Evolutionary conservation across 2,888 invertebrate genomes (phyloP).

Genomic region (Nemotelus nigrinus): DNA sequence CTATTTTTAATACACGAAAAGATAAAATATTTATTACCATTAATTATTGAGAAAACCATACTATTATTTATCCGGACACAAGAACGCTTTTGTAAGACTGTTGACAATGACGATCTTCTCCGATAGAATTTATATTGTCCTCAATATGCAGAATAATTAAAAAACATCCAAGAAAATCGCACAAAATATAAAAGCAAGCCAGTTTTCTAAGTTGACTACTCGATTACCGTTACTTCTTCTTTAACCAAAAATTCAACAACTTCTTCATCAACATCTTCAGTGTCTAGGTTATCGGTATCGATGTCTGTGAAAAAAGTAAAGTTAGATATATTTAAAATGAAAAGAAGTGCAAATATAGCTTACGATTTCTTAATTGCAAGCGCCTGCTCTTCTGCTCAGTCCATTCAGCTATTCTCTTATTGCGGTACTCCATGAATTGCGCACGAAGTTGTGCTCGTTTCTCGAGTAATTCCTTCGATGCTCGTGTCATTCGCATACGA

Average conservation of each 20-base stretch:
- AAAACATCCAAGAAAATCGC: conserved; percentile 25
- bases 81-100: conserved; percentile 34
- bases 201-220: conserved; percentile 67
- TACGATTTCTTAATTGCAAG: conserved; percentile 87
- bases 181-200: not conserved
- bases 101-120: conserved; percentile 10
- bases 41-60: conserved; percentile 33
- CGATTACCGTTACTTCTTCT: conserved; percentile 86
- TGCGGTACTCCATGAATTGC: conserved; percentile 84
- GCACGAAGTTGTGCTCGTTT: conserved; percentile 89
- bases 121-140: conserved; percentile 5
- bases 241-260: conserved; percentile 97
- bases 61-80: conserved; percentile 26
- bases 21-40: conserved; percentile 28
- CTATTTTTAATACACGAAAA: conserved; percentile 30
- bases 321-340: conserved; percentile 19
- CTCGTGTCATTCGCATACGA: conserved; percentile 88
- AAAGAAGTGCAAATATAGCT: conserved; percentile 62
- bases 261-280: conserved; percentile 94
- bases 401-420: conserved; percentile 79
- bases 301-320: conserved; percentile 73
- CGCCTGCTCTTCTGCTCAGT: conserved; percentile 80
- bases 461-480: conserved; percentile 94
- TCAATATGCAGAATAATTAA: not conserved
- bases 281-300: conserved; percentile 92